A percentile compares a stretch with the other conserved stretches of the same genome.
These are phyloP conservation scores for Sebastes taczanowskii DNA, from an alignment of 2,797 vertebrate genomes.

Conservation along the genomic window DNA sequence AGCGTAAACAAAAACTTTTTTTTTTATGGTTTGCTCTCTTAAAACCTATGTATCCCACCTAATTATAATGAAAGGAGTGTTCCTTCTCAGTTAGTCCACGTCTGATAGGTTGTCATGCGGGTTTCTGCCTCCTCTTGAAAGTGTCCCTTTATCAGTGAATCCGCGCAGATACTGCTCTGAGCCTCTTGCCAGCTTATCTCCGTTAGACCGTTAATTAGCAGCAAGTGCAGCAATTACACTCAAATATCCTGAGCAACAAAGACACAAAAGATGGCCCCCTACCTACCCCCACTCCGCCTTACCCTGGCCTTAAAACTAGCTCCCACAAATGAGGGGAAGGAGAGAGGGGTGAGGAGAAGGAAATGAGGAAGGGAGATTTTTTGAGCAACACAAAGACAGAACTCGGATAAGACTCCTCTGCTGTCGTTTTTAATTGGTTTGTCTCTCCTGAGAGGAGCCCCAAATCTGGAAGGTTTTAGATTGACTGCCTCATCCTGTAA, in stretches of 20 bases:
- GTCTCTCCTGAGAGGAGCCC: constrained; percentile 79
- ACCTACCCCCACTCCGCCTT: constrained; percentile 24
- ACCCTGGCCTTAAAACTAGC: constrained; percentile 61
- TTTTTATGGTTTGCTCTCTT: constrained; percentile 21
- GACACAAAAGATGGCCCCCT: constrained; percentile 72
- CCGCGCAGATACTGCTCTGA: constrained; percentile 63
- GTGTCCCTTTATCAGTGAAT: constrained; percentile 77
- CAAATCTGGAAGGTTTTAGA: constrained; percentile 72
- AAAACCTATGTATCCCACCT: constrained; percentile 46
- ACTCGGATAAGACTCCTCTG: constrained; percentile 69
- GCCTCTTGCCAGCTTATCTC: constrained; percentile 77
- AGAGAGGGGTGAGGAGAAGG: constrained; percentile 24
- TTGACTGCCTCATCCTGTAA: constrained; percentile 30
- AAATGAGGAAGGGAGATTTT: constrained; percentile 53
- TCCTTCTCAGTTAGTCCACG: constrained; percentile 47
- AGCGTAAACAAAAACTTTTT: constrained; percentile 52
- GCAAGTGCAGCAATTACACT: constrained; percentile 80
- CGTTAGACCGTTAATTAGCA: constrained; percentile 79
- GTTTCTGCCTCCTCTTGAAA: constrained; percentile 70
- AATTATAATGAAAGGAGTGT: constrained; percentile 68
- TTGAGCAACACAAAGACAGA: constrained; percentile 67
- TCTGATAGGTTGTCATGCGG: constrained; percentile 70
- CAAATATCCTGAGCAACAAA: constrained; percentile 77
- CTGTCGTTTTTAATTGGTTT: constrained; percentile 82
- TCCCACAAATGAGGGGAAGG: constrained; percentile 62